phyloP scores from a whole-genome alignment of 2,797 vertebrate genomes.

The Iguana delicatissima region DNA sequence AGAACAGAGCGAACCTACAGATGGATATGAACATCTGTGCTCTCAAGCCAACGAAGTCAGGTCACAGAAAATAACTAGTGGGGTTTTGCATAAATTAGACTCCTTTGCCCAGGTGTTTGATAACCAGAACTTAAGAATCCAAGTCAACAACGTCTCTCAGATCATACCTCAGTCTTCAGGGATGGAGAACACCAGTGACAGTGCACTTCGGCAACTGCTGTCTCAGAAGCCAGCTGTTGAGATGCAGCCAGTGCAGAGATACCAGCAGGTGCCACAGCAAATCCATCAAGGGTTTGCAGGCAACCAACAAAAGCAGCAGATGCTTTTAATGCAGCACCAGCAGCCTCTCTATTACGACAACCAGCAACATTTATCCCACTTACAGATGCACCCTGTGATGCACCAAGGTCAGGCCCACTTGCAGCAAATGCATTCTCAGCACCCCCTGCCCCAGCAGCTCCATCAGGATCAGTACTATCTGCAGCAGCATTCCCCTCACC shows the following conservation, averaged over 20 bases:
- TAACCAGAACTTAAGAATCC: conserved; percentile 85
- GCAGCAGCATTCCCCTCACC: conserved; percentile 69
- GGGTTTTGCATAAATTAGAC: conserved; percentile 86
- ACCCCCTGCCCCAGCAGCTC: conserved; percentile 80
- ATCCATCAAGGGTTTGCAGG: conserved; percentile 77
- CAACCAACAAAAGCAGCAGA: conserved; percentile 78
- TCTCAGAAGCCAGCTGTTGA: conserved; percentile 80
- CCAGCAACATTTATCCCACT: conserved; percentile 79
- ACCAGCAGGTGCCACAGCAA: conserved; percentile 80
- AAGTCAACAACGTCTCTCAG: conserved; percentile 84
- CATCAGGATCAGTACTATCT: conserved; percentile 83
- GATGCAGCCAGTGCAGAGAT: conserved; percentile 76
- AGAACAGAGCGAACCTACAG: conserved; percentile 73
- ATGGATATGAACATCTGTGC: conserved; percentile 81
- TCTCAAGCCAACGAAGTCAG: conserved; percentile 78
- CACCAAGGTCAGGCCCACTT: conserved; percentile 76
- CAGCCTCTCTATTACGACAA: conserved; percentile 82
- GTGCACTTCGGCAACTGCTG: conserved; percentile 83
- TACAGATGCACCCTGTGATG: conserved; percentile 78
- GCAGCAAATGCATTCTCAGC: conserved; percentile 78
- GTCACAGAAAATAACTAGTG: conserved; percentile 82
- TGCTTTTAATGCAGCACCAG: conserved; percentile 80
- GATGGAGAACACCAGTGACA: conserved; percentile 78
- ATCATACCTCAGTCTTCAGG: conserved; percentile 77
- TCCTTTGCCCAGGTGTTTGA: conserved; percentile 90